Conservation (phyloP, 2,113 vertebrate species). For the Pandion haliaetus region DNA sequence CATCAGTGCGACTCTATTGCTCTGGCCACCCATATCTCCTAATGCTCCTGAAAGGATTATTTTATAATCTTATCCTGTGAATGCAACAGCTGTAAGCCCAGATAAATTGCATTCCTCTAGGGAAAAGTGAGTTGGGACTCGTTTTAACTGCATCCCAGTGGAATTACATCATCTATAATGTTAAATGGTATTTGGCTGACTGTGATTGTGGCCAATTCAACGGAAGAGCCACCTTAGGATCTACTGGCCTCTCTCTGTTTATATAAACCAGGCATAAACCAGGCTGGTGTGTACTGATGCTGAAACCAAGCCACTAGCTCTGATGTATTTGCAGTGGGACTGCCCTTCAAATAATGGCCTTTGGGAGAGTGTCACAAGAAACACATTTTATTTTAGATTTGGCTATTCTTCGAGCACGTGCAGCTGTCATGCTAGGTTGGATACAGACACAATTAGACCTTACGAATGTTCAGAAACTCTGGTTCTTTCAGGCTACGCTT, state of each 20-base stretch:
- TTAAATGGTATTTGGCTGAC: constrained; percentile 10
- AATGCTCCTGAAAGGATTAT: constrained; percentile 60
- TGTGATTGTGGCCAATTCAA: not conserved
- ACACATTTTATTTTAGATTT: not conserved
- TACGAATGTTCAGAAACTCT: not conserved
- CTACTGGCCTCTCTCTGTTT: not conserved
- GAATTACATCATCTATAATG: not conserved
- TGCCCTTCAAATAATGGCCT: not conserved
- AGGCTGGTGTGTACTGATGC: not conserved
- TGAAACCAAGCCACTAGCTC: not conserved
- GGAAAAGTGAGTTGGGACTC: constrained; percentile 11
- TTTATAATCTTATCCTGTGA: constrained; percentile 43
- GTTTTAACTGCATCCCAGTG: not conserved
- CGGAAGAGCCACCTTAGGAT: not conserved
- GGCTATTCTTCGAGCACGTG: not conserved
- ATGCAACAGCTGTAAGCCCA: constrained; percentile 53
- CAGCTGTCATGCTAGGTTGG: not conserved
- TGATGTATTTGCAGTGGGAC: not conserved
- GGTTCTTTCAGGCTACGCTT: not conserved
- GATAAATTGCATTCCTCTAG: constrained; percentile 54
- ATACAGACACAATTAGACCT: not conserved
- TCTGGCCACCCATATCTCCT: not conserved
- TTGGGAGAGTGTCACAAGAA: not conserved
- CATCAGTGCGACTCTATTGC: not conserved
- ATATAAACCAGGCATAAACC: not conserved